Evolutionary conservation across 1,140 invertebrate genomes (phyloP), one percentile per base, ranked within the genome.

Genomic region (Drosophila mayri): DNA sequence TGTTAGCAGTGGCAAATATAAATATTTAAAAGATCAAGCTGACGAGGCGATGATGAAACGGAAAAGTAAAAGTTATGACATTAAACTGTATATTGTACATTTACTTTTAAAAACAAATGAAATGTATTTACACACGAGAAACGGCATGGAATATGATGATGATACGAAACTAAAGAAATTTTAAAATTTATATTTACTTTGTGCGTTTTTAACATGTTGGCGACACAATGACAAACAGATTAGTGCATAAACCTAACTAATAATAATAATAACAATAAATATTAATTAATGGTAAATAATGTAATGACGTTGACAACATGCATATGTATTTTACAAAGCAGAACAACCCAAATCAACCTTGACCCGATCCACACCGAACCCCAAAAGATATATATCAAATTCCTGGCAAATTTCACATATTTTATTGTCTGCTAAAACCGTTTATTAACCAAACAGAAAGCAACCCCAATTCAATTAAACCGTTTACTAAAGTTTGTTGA

Each of bases 21-120:
- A 59, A 59, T 67, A 55, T 64, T 46, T 44, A 72, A 64, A 50
- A 30, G 25, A 30, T 11, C 47, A 49, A 28, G 43, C 43, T 22
- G 43, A 22, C 20, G 43, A 46, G 57, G 18, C 46, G 57, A 68
- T 22, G 22, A 76, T 38, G 25, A 41, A 57, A 62, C 14, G 35
- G 37, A 55, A 75, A 77, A 44, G 47, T 70, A 64, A 76, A 80
- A 59, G 77, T 75, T 73, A 80, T 43, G 62, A 68, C 67, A 88
- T 74, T 88, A 66, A 80, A 79, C 57, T 70, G 83, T 84, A 88
- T 84, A 88, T 87, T 88, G 67, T 76, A 87, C 61, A 77, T 80
- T 77, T 84, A 84, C 73, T 84, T 84, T 85, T 68, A 85, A 84
- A 73, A 54, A 22, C 20, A 54, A 64, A 76, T 71, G 71, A 59